Evolutionary conservation across 2,888 invertebrate species (phyloP).

Genomic region (Oxystoma pomonae): DNA sequence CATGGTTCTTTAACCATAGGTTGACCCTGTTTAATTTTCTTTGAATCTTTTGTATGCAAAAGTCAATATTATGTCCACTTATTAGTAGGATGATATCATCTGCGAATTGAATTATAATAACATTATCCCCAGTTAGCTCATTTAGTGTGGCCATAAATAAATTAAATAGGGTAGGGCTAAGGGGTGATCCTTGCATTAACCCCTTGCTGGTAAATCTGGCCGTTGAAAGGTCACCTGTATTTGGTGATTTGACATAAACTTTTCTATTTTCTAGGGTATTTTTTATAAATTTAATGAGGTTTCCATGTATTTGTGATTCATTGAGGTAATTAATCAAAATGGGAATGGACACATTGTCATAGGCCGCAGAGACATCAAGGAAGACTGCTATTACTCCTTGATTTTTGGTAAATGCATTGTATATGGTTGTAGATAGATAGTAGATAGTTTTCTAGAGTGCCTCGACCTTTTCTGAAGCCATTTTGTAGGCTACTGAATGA

Average conservation of each 20-base stretch:
- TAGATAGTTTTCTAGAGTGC: not conserved
- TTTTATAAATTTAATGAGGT: constrained; percentile 1
- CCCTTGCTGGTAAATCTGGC: not conserved
- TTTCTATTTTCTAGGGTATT: not conserved
- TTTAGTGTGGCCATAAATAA: no score
- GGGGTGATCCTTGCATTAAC: not conserved
- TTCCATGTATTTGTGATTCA: not conserved
- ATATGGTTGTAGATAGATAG: not conserved
- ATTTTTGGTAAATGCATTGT: constrained; percentile 3
- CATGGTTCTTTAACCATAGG: not conserved
- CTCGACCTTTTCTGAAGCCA: constrained; percentile 12
- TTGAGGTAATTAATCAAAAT: constrained; percentile 4
- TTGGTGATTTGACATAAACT: not conserved
- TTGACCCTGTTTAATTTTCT: not conserved
- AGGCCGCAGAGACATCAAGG: no score
- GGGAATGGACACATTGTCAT: constrained; percentile 11
- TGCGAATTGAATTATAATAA: not conserved
- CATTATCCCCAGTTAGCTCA: no score
- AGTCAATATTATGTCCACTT: not conserved
- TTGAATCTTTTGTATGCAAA: not conserved
- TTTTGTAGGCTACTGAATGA: constrained; percentile 1
- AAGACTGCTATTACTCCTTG: no score
- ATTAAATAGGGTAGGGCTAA: not conserved
- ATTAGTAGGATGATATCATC: not conserved
- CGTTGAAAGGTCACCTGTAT: not conserved